Evolutionary conservation across 1,140 invertebrate genomes (phyloP), one percentile per base, ranked within the genome.

Genomic region (Aphidius gifuensis): DNA sequence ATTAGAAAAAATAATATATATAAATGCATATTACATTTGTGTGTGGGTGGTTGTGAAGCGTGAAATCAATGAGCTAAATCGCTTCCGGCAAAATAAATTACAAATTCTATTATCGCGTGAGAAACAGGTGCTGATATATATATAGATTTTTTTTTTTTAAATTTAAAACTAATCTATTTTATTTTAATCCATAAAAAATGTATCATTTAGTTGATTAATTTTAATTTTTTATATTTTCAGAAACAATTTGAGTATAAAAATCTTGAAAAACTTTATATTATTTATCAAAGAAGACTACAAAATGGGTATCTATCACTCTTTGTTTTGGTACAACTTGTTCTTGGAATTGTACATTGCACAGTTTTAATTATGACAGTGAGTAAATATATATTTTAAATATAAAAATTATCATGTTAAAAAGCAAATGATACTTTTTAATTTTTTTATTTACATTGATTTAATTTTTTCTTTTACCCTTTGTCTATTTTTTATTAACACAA

Each of bases 271-370:
- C 78, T 92, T 8, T 93, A 90, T 72, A 80, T 84, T 63, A 83
- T 85, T 58, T 93, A 93, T 71, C 88, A 88, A 63, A 85, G 88
- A 58, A 86, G 89, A 67, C 77, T 93, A 59, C 87, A 90, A 68
- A 86, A 90, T 75, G 88, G 88, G 56, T 89, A 92, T 67, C 85
- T 92, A 42, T 88, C 89, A 54, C 84, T 91, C 48, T 92, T 90
- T 71, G 82, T 92, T 44, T 80, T 90, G 4, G 76, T 92, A 38
- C 85, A 91, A 69, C 73, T 87, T 63, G 66, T 86, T 21, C 83
- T 91, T 44, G 86, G 86, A 55, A 71, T 84, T 6, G 78, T 80
- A 1, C 88, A 91, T 70, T 84, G 88, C 43, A 64, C 84, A 40
- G 64, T 87, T 47, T 76, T 92, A 42, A 70, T 87, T 61, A 82